phyloP scores from a whole-genome alignment of 2,888 invertebrate species.

The Agrotis segetum region DNA sequence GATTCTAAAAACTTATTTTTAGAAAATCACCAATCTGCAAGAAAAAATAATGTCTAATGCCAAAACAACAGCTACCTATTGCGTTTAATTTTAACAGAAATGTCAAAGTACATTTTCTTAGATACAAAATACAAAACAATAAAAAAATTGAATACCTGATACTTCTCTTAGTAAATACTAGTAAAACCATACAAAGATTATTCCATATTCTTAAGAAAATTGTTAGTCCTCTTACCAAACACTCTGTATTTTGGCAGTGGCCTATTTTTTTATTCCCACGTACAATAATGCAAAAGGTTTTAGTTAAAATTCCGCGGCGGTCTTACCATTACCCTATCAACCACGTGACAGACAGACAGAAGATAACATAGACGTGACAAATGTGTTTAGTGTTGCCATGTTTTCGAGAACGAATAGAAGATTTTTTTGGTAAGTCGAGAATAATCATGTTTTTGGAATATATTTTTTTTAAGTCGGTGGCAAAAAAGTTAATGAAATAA shows the following conservation, averaged over 20 bases:
- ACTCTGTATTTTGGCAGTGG: constrained; percentile 26
- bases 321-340: constrained; percentile 83
- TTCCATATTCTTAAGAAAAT: neutral
- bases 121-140: too few relatives aligned
- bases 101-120: too few relatives aligned
- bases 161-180: neutral
- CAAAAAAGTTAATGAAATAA: too few relatives aligned
- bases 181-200: neutral
- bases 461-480: too few relatives aligned
- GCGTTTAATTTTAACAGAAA: too few relatives aligned
- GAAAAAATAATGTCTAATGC: too few relatives aligned
- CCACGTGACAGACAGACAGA: constrained; percentile 81
- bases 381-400: constrained; percentile 72
- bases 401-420: constrained; percentile 21
- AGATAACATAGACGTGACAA: constrained; percentile 85
- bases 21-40: too few relatives aligned
- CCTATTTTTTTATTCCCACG: constrained; percentile 51
- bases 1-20: too few relatives aligned
- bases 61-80: too few relatives aligned
- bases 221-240: neutral
- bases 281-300: constrained; percentile 62
- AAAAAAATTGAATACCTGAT: too few relatives aligned
- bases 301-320: constrained; percentile 81
- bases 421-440: neutral
- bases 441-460: neutral